Evolutionary conservation across 2,888 invertebrate genomes (phyloP), one percentile per base, ranked within the genome.

Genomic region (Drosophila pseudotalamancana): DNA sequence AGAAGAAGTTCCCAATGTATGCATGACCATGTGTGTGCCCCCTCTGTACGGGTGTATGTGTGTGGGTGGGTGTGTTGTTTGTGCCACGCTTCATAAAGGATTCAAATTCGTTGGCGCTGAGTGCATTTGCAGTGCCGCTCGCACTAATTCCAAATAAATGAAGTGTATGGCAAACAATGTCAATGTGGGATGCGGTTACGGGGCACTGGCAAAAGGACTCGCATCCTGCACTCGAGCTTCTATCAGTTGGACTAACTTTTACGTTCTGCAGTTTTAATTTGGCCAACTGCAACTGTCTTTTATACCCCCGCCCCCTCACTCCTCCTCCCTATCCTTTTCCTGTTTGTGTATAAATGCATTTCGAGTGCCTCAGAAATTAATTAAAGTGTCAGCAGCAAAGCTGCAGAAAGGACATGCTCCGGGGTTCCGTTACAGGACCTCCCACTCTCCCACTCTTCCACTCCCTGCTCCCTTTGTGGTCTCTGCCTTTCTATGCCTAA

Each of bases 21-120:
- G 87, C 87, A 81, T 68, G 81, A 70, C 59, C 81, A 80, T 80
- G 84, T 66, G 73, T 74, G 56, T 31, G 27, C 18, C n/a, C n/a
- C n/a, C n/a, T 45, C 19, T 60, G 56, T 61, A 59, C 55, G 61
- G 42, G 32, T 49, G 67, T 72, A 46, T 54, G 57, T 71, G 72
- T 31, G 55, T 49, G 42, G 49, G 60, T 50, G 55, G 56, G 64
- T 62, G 57, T 60, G 61, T 57, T 66, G 84, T 73, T 63, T 66
- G 67, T 76, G 87, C 77, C 75, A 88, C 87, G 88, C 88, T 80
- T 88, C 87, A 89, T 89, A 89, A 89, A 89, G 89, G 89, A 89
- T 89, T 89, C 89, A 89, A 89, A 88, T 89, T 86, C 77, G 71
- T 73, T 76, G 76, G 66, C 75, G 55, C 69, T 79, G 82, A 87